A percentile compares a stretch with the other conserved stretches of the same genome.
These are phyloP conservation scores for Bradypodion pumilum DNA, from an alignment of 2,797 vertebrate species.

Conservation along the genomic window DNA sequence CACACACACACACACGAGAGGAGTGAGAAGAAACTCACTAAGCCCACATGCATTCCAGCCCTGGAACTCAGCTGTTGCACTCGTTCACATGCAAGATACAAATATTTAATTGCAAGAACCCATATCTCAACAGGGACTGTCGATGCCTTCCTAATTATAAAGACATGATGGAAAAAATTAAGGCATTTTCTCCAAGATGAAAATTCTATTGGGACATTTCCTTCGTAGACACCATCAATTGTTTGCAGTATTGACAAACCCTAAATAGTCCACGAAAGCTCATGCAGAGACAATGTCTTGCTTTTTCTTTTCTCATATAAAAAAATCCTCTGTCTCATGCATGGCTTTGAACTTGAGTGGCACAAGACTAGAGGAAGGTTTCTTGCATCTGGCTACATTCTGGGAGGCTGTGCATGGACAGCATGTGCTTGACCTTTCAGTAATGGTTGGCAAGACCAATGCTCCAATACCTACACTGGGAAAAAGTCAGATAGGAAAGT, in stretches of 20 bases:
- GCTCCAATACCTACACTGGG: neutral
- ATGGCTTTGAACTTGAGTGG: neutral
- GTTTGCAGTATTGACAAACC: neutral
- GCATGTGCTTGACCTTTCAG: neutral
- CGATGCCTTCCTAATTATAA: neutral
- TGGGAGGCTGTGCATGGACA: too few species aligned
- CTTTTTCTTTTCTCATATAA: neutral
- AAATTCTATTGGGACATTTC: neutral
- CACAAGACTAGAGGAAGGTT: neutral
- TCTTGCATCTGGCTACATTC: neutral
- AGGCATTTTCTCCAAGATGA: neutral
- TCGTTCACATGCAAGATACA: neutral
- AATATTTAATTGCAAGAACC: neutral
- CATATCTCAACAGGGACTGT: neutral
- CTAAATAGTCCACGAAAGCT: neutral
- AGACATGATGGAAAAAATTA: slow-evolving; percentile 7
- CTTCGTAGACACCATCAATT: neutral
- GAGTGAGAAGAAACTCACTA: too few species aligned
- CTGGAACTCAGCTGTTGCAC: neutral
- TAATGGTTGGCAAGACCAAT: neutral
- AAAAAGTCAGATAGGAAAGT: neutral
- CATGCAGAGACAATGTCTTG: neutral
- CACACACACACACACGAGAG: too few species aligned
- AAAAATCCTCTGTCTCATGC: neutral
- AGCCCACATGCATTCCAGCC: neutral